Percentiles rank a stretch among this genome's conserved stretches.
Evolutionary conservation across 2,888 invertebrate species (phyloP).

Genomic region (Coelinius sp.): DNA sequence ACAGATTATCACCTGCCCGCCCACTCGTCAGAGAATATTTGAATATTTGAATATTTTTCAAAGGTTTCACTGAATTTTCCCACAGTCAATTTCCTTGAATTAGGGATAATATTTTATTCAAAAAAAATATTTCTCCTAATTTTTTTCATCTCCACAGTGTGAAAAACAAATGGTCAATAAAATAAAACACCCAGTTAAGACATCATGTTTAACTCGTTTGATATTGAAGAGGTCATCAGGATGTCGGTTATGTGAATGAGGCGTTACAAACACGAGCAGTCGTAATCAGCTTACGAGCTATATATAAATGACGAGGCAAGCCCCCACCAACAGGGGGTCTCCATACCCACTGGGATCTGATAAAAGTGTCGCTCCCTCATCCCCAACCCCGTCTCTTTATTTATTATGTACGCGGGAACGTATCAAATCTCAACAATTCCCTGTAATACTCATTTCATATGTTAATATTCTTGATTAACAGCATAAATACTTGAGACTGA

Average conservation of each 20-base stretch:
- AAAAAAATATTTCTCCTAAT: too few relatives aligned
- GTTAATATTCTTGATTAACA: slow-evolving; percentile 67
- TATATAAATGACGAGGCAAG: slow-evolving; percentile 59
- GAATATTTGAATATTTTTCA: too few relatives aligned
- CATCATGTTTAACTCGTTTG: slow-evolving; percentile 25
- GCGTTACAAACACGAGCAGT: slow-evolving; percentile 66
- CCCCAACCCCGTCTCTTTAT: slow-evolving; percentile 51
- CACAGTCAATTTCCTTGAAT: too few relatives aligned
- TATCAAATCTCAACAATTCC: slow-evolving; percentile 41
- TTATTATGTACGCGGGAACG: slow-evolving; percentile 59
- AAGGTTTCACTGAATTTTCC: too few relatives aligned
- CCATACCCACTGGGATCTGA: slow-evolving; percentile 61
- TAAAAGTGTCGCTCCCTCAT: slow-evolving; percentile 54
- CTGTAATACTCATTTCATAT: slow-evolving; percentile 64
- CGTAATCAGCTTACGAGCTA: slow-evolving; percentile 67
- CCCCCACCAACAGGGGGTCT: slow-evolving; percentile 62
- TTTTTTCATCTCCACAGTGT: too few relatives aligned
- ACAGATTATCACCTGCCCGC: slow-evolving; percentile 67
- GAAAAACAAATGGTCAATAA: too few relatives aligned
- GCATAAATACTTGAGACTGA: slow-evolving; percentile 49
- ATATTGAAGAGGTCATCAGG: slow-evolving; percentile 61
- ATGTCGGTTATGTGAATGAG: slow-evolving; percentile 51
- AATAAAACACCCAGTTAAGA: slow-evolving; percentile 28
- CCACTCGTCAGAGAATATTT: slow-evolving; percentile 44
- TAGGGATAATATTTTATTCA: too few relatives aligned